Base-by-base conservation (phyloP, 1,140 invertebrate genomes). In the Teleogryllus occipitalis region DNA sequence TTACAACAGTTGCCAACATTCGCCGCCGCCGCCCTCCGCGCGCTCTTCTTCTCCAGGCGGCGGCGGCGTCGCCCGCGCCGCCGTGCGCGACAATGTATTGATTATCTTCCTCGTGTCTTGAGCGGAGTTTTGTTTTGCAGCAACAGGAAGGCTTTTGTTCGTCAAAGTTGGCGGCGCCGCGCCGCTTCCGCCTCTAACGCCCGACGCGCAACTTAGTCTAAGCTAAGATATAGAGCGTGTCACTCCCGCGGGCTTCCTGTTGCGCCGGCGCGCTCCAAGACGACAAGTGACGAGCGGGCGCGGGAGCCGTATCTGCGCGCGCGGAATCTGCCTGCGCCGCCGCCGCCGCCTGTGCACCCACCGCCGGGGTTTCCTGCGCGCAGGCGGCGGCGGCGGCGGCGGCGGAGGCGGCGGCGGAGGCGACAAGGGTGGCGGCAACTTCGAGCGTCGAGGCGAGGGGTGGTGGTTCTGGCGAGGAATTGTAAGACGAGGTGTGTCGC, bases 1-100 rank as follows among this genome's bases (percentile, higher is more conserved):
- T 65, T 65, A 65, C 54, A 65, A 65, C 54, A 65, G 54, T 65
- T 65, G 54, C 54, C 54, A 65, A 65, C 54, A 65, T 65, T 65
- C 54, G 1, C 18, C 54, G 18, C 54, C 54, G 10, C 18, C 18
- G 10, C 54, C 54, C 54, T 65, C 54, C 18, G 10, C 54, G 27
- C 27, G 27, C 27, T 5, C 1, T 39, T 39, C 27, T 39, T 39
- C 27, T 39, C 27, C 27, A 1, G 27, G 27, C 27, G 27, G n/a
- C 27, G 27, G 27, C 27, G n/a, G n/a, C n/a, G n/a, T n/a, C 27
- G 27, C 27, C 27, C 5, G 1, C 27, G 27, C 54, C 54, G 10
- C 54, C 54, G 18, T 18, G 10, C 54, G 54, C 54, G 18, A 65
- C 54, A 65, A 65, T 65, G 54, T 65, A 65, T 65, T 65, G 54